These are phyloP conservation scores for Nothoprocta perdicaria DNA, from an alignment of 2,113 vertebrate genomes.

Conservation along the genomic window DNA sequence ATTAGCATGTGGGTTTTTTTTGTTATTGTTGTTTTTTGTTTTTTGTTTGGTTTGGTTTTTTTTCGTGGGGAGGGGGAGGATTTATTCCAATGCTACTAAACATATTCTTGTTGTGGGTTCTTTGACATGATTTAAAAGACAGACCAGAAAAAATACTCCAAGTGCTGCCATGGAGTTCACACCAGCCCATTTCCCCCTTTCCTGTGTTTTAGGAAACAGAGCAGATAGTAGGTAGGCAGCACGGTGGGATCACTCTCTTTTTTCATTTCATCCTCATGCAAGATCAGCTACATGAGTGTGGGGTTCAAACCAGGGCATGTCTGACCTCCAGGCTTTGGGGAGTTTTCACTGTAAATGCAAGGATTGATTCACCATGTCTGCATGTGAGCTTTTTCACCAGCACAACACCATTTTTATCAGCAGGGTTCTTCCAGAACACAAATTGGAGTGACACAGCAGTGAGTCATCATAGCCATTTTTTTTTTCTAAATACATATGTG, in stretches of 20 bases:
- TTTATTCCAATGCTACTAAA: not conserved
- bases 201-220: not conserved
- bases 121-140: not conserved
- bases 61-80: no score
- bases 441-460: conserved; percentile 50
- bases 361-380: conserved; percentile 25
- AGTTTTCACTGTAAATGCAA: not conserved
- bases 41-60: no score
- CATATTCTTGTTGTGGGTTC: not conserved
- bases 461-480: conserved; percentile 40
- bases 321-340: not conserved
- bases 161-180: not conserved
- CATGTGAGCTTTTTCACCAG: not conserved
- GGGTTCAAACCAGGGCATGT: conserved; percentile 6
- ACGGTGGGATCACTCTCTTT: not conserved
- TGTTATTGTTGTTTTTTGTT: not conserved
- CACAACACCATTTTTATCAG: not conserved
- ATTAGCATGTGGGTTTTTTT: not conserved
- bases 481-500: conserved; percentile 36
- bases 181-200: not conserved
- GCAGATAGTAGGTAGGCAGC: not conserved
- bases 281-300: not conserved
- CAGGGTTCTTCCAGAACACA: conserved; percentile 19
- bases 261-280: not conserved
- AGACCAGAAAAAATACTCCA: not conserved